phyloP scores from a whole-genome alignment of 2,113 vertebrate genomes.

The Chaetodon auriga region DNA sequence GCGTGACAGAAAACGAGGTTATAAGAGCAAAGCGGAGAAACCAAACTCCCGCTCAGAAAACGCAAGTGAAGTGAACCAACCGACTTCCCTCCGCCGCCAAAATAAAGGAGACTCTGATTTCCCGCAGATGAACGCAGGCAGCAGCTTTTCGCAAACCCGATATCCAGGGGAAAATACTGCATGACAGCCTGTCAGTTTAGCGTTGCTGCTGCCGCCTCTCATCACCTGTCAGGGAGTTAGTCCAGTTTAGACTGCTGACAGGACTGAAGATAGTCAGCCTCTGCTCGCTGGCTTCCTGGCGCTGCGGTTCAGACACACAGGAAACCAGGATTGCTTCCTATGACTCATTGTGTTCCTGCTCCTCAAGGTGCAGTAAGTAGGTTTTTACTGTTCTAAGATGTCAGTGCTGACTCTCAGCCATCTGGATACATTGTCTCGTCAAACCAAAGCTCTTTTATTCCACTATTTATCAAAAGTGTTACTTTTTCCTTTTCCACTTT shows the following conservation, averaged over 20 bases:
- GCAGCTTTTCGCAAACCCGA: constrained; percentile 45
- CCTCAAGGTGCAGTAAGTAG: neutral
- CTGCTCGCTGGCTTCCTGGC: neutral
- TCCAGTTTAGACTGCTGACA: constrained; percentile 60
- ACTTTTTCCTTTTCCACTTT: neutral
- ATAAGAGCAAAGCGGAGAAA: neutral
- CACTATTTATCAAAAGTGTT: too few relatives aligned
- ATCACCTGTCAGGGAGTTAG: constrained; percentile 55
- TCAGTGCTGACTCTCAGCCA: neutral
- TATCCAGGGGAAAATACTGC: constrained; percentile 50
- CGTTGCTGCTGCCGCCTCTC: constrained; percentile 49
- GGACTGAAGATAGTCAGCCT: constrained; percentile 24
- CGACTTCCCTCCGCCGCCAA: constrained; percentile 22
- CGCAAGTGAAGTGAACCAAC: neutral
- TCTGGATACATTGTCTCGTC: neutral
- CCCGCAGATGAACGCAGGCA: constrained; percentile 29
- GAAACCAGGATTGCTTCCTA: constrained; percentile 13
- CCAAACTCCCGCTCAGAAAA: constrained; percentile 16
- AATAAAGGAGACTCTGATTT: constrained; percentile 61
- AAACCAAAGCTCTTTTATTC: too few relatives aligned
- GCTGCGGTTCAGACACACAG: constrained; percentile 12
- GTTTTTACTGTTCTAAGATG: neutral
- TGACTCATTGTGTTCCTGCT: neutral
- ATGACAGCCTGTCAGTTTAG: constrained; percentile 63
- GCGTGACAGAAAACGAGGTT: constrained; percentile 25